Conservation (phyloP, 2,888 invertebrate genomes). For the Nasonovia ribisnigri region DNA sequence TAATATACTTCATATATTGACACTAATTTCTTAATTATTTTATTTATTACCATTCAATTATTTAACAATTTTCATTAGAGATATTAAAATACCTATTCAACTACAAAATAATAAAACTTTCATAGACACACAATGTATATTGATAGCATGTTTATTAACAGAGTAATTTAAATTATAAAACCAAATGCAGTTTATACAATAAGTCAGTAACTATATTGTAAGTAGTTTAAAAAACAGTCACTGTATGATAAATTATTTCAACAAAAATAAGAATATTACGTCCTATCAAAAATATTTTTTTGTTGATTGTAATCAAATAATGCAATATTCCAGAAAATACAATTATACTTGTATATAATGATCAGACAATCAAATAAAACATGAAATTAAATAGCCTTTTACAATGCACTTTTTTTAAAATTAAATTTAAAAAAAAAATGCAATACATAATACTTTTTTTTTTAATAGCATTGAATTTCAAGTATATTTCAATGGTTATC, state of each 20-base stretch:
- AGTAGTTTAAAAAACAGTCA: background rate
- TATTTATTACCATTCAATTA: background rate
- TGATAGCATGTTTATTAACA: background rate
- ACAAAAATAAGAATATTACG: conserved; percentile 20
- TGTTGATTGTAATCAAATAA: background rate
- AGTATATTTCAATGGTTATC: background rate
- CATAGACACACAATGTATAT: background rate
- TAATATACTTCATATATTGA: background rate
- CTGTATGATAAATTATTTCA: conserved; percentile 18
- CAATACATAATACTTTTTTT: background rate
- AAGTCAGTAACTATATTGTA: conserved; percentile 38
- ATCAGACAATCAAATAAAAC: background rate
- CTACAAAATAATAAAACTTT: background rate
- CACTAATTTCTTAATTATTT: background rate
- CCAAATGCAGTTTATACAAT: conserved; percentile 17
- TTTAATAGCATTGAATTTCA: background rate
- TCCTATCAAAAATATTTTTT: conserved; percentile 20
- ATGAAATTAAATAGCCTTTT: conserved; percentile 6
- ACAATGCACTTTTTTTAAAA: background rate
- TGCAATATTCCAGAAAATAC: conserved; percentile 31
- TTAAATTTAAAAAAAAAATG: background rate
- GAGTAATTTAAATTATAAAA: conserved; percentile 32
- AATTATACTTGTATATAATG: conserved; percentile 21
- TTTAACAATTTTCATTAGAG: background rate
- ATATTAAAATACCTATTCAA: background rate